These are phyloP conservation scores for Ridgeia piscesae DNA, from an alignment of 1,140 invertebrate species.

Conservation along the genomic window DNA sequence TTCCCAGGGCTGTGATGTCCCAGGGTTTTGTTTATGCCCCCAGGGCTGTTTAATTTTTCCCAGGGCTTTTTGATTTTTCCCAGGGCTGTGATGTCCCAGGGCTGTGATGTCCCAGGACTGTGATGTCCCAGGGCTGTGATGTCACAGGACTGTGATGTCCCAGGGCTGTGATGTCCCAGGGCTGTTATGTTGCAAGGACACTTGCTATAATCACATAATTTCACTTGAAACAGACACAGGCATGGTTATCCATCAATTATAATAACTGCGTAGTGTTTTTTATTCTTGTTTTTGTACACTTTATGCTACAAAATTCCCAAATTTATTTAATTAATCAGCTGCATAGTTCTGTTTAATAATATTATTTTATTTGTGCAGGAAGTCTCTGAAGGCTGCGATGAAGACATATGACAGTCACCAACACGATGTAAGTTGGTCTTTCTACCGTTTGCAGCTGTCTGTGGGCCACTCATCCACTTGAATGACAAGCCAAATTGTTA, in stretches of 20 bases:
- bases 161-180: no score
- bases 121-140: no score
- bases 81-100: no score
- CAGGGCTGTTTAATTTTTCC: no score
- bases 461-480: background rate
- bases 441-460: background rate
- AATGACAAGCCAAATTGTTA: background rate
- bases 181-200: no score
- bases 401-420: conserved; percentile 91
- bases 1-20: no score
- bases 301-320: background rate
- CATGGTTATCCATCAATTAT: background rate
- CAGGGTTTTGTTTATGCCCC: no score
- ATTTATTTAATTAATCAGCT: background rate
- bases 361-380: conserved; percentile 56
- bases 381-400: conserved; percentile 86
- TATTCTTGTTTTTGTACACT: background rate
- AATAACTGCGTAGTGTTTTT: background rate
- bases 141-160: no score
- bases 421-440: conserved; percentile 63
- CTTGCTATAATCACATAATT: background rate
- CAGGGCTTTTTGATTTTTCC: no score
- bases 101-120: no score
- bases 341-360: background rate
- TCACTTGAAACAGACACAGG: background rate